Conservation (phyloP, 2,797 vertebrate genomes). For the Chromis chromis region DNA sequence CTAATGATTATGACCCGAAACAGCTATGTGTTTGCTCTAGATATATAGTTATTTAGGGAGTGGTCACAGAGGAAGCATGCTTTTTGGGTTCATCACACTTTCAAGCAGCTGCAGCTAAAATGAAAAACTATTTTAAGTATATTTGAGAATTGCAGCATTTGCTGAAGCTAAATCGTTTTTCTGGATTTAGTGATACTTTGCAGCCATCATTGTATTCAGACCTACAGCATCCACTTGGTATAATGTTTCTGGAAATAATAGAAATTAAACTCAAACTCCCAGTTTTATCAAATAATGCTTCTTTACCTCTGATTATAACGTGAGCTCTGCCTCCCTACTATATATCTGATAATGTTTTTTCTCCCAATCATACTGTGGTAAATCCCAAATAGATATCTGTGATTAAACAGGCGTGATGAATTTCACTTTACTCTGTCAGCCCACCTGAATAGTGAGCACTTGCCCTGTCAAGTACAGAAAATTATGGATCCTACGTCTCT, state of each 20-base stretch:
- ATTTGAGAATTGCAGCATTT: background rate
- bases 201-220: background rate
- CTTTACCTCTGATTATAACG: too few relatives aligned
- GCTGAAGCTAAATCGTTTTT: conserved; percentile 4
- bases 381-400: background rate
- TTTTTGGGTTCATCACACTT: too few relatives aligned
- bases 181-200: conserved; percentile 4
- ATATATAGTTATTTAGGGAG: background rate
- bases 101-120: too few relatives aligned
- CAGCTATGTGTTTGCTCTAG: background rate
- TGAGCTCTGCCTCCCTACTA: too few relatives aligned
- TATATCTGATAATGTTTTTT: background rate
- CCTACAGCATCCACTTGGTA: background rate
- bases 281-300: background rate
- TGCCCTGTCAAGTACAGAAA: background rate
- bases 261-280: too few relatives aligned
- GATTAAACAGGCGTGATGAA: background rate
- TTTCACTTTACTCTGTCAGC: background rate
- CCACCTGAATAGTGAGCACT: background rate
- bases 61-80: too few relatives aligned
- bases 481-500: background rate
- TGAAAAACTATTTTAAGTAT: too few relatives aligned
- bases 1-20: background rate
- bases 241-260: conserved; percentile 14
- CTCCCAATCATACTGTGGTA: background rate